phyloP scores from a whole-genome alignment of 2,797 vertebrate species.

The Pseudochirops corinnae region DNA sequence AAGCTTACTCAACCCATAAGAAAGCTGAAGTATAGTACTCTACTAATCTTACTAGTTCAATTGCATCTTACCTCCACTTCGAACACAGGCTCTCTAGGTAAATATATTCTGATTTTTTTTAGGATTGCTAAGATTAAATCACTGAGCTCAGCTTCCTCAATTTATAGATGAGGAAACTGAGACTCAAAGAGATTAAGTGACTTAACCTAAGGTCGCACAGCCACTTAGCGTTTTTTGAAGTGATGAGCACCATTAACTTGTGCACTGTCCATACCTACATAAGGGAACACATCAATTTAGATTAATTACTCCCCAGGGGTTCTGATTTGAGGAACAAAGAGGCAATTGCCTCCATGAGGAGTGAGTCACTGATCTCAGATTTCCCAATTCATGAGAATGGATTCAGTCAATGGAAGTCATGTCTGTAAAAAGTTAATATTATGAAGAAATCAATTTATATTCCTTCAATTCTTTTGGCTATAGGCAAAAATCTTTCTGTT shows the following conservation, averaged over 20 bases:
- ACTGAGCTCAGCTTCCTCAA: neutral
- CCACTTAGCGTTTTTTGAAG: neutral
- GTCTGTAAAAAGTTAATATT: neutral
- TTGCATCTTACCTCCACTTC: neutral
- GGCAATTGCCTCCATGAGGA: neutral
- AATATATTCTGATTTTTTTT: neutral
- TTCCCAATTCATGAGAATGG: neutral
- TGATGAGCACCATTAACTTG: neutral
- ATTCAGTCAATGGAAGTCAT: neutral
- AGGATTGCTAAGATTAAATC: neutral
- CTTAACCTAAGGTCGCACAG: neutral
- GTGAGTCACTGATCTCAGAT: neutral
- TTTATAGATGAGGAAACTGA: neutral
- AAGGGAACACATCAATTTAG: neutral
- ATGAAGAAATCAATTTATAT: neutral
- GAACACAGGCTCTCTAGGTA: neutral
- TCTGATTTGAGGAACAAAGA: neutral
- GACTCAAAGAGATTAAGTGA: neutral
- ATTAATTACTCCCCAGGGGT: neutral
- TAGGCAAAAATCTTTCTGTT: neutral
- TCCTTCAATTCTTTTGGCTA: neutral
- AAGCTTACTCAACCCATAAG: neutral
- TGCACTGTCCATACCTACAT: neutral
- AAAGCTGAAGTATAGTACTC: neutral
- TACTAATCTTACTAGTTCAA: neutral